These are phyloP conservation scores for Phrynocephalus vlangalii DNA, from an alignment of 2,797 vertebrate genomes.

Conservation along the genomic window DNA sequence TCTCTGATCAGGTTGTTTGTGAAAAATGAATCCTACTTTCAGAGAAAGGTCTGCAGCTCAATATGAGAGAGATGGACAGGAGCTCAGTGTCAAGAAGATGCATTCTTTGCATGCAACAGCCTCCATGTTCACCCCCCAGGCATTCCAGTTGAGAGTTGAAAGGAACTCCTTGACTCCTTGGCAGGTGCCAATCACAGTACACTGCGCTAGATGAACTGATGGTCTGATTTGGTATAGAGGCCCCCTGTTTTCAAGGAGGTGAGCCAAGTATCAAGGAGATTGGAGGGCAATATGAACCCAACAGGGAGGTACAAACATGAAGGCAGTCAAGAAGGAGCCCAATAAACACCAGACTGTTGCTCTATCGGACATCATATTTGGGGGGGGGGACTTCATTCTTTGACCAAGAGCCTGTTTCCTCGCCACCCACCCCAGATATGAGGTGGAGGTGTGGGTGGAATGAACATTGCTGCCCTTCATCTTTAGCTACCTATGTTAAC, in stretches of 20 bases:
- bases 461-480: constrained; percentile 4
- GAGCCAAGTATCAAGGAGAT: neutral
- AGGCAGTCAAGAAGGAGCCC: neutral
- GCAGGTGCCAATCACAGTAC: neutral
- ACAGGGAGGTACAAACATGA: neutral
- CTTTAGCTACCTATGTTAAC: constrained; percentile 21
- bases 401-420: neutral
- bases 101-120: neutral
- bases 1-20: neutral
- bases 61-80: too few species aligned
- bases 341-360: neutral
- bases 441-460: neutral
- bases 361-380: neutral
- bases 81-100: neutral
- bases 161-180: neutral
- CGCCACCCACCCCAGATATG: neutral
- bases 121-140: neutral
- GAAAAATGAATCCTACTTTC: neutral
- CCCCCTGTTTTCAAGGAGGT: neutral
- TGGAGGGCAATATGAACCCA: neutral
- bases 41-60: neutral
- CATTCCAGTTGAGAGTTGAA: too few species aligned
- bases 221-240: neutral
- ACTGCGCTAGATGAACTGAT: neutral
- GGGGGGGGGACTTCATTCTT: neutral